These are phyloP conservation scores for Tricholaema leucomelas DNA, from an alignment of 2,113 vertebrate genomes.

Conservation along the genomic window DNA sequence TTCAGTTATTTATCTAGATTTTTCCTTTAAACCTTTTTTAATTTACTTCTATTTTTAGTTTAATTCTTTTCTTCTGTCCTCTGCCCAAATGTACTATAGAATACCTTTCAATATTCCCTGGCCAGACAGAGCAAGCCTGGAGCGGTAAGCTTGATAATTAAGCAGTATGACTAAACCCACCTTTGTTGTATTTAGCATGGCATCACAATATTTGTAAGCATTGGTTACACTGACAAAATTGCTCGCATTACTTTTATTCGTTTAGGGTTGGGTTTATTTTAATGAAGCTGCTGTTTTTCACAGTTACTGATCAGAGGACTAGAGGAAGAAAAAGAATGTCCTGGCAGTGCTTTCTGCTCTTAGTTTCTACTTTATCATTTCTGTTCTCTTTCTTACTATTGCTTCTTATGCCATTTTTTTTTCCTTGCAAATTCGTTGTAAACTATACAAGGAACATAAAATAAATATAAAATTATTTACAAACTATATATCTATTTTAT, in stretches of 20 bases:
- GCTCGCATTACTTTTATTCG: neutral
- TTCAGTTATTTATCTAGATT: conserved; percentile 30
- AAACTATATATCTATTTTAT: neutral
- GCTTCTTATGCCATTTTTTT: neutral
- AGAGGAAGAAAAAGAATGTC: neutral
- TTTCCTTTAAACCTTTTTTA: conserved; percentile 9
- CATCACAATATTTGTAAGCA: conserved; percentile 59
- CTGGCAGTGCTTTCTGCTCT: conserved; percentile 36
- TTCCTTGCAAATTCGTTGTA: neutral
- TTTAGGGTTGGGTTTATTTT: neutral
- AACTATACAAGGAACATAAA: no score
- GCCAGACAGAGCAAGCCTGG: conserved; percentile 94
- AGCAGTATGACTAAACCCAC: conserved; percentile 63
- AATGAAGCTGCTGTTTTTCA: neutral
- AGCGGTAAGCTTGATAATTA: conserved; percentile 90
- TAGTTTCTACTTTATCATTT: conserved; percentile 29
- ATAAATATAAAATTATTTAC: no score
- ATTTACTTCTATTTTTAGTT: neutral
- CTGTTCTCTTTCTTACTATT: conserved; percentile 35
- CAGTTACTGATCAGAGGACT: conserved; percentile 28
- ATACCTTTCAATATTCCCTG: conserved; percentile 98
- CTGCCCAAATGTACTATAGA: conserved; percentile 89
- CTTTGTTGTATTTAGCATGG: conserved; percentile 69
- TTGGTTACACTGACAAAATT: conserved; percentile 70
- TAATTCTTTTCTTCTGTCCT: conserved; percentile 81